Evolutionary conservation across 2,113 vertebrate genomes (phyloP).

Genomic region (Phycodurus eques): DNA sequence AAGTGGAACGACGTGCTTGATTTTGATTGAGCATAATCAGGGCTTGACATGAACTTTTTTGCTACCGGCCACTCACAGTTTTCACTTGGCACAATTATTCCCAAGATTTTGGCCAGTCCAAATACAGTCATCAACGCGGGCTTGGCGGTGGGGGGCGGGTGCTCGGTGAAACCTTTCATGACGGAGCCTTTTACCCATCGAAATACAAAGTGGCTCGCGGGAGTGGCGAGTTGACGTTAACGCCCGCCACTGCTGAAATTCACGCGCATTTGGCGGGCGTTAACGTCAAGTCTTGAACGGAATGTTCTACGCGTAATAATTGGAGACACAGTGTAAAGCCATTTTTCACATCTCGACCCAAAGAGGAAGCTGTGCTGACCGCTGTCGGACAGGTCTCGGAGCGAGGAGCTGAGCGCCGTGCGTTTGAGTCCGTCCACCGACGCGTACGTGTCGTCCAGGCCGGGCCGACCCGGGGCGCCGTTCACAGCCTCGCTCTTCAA

Average conservation of each 20-base stretch:
- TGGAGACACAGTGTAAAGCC: background rate
- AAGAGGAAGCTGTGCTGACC: conserved; percentile 64
- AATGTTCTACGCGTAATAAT: background rate
- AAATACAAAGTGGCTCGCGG: no score
- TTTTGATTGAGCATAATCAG: background rate
- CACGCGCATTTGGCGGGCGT: no score
- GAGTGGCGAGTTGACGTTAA: no score
- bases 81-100: no score
- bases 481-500: conserved; percentile 80
- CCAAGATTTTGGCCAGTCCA: no score
- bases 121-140: no score
- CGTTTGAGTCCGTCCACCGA: conserved; percentile 87
- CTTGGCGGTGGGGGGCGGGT: no score
- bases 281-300: background rate
- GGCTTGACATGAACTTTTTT: no score
- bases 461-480: conserved; percentile 80
- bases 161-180: no score
- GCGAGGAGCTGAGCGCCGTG: conserved; percentile 87
- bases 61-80: no score
- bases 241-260: no score
- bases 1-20: background rate
- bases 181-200: no score
- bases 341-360: background rate
- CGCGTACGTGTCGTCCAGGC: conserved; percentile 86
- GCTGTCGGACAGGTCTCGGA: conserved; percentile 88